Evolutionary conservation across 2,888 invertebrate genomes (phyloP).

Genomic region (Elegia similella): DNA sequence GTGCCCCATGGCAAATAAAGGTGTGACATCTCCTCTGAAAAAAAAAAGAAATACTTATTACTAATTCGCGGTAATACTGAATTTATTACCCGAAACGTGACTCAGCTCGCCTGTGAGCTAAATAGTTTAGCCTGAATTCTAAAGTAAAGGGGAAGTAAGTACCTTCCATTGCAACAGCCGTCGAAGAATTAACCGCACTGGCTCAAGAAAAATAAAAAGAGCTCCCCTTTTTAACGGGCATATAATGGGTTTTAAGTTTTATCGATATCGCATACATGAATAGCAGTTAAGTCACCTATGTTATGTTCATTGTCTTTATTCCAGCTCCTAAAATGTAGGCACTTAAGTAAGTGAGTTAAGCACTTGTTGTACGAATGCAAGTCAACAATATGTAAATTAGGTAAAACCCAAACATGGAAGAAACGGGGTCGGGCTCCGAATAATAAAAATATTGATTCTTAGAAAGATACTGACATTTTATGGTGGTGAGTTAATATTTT

Average conservation of each 20-base stretch:
- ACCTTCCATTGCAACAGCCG: constrained; percentile 62
- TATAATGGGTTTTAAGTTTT: constrained; percentile 69
- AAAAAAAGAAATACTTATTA: constrained; percentile 22
- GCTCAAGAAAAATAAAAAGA: constrained; percentile 49
- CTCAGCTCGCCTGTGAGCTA: neutral
- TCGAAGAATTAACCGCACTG: constrained; percentile 55
- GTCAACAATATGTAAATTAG: constrained; percentile 1
- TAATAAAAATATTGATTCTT: neutral
- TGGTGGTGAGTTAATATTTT: no score
- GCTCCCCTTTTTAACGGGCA: constrained; percentile 52
- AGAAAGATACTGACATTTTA: no score
- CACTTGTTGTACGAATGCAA: neutral
- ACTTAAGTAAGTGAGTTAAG: neutral
- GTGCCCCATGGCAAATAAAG: constrained; percentile 90
- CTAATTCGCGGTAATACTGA: neutral
- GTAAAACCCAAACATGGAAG: neutral
- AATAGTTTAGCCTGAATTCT: neutral
- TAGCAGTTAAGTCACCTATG: constrained; percentile 40
- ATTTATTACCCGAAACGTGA: constrained; percentile 1
- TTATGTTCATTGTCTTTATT: constrained; percentile 24
- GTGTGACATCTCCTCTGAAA: constrained; percentile 90
- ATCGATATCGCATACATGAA: constrained; percentile 63
- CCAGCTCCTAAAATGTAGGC: neutral
- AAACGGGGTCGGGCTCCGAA: neutral
- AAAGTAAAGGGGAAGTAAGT: constrained; percentile 28